These are phyloP conservation scores for Gallinago media DNA, from an alignment of 2,113 vertebrate genomes.

Conservation along the genomic window DNA sequence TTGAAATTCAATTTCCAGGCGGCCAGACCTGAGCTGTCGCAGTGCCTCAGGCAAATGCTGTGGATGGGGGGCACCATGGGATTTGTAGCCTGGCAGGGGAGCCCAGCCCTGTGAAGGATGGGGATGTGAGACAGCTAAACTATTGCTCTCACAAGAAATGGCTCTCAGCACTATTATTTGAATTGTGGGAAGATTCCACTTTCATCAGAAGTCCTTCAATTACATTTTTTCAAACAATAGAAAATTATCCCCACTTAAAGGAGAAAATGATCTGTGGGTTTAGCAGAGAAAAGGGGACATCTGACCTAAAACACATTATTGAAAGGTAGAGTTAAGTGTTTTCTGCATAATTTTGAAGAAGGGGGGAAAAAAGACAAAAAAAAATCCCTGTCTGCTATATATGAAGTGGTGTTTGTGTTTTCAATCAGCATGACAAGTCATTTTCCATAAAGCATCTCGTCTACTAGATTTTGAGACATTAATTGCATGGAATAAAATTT, in stretches of 20 bases:
- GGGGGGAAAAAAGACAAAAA: accelerated
- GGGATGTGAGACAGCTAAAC: constrained; percentile 21
- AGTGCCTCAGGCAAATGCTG: constrained; percentile 13
- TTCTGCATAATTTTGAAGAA: not conserved
- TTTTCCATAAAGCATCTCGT: not conserved
- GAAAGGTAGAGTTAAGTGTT: not conserved
- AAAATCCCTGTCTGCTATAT: not conserved
- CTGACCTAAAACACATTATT: not conserved
- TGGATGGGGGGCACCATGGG: constrained; percentile 3
- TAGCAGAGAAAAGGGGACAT: not conserved
- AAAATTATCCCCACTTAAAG: constrained; percentile 29
- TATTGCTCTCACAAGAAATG: constrained; percentile 47
- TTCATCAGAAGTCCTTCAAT: constrained; percentile 30
- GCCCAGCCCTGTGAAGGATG: constrained; percentile 14
- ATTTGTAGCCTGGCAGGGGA: constrained; percentile 44
- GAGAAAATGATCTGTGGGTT: not conserved
- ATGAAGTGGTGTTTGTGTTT: not conserved
- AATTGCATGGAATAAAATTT: not conserved
- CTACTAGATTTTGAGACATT: not conserved
- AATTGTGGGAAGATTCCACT: not conserved
- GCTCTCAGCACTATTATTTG: constrained; percentile 33
- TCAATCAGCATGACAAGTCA: not conserved
- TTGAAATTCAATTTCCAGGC: constrained; percentile 41
- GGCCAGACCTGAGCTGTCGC: not conserved
- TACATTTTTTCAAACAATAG: constrained; percentile 18